Conservation (phyloP, 2,888 invertebrate genomes). For the Metellina segmentata region DNA sequence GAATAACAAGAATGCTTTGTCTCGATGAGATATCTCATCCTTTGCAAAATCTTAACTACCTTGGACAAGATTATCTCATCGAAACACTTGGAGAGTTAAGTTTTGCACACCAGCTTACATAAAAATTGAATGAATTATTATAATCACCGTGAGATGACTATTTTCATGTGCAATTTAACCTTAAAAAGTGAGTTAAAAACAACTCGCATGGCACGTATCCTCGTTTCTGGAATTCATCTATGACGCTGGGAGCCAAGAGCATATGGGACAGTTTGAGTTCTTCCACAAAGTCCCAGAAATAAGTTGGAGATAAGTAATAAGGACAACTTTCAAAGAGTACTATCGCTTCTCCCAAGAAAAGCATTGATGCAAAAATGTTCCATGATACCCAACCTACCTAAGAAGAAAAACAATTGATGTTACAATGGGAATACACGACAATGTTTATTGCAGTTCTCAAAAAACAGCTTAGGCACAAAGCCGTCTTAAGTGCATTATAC, state of each 20-base stretch:
- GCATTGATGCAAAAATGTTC: conserved; percentile 83
- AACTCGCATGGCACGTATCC: conserved; percentile 74
- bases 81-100: too few relatives aligned
- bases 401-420: conserved; percentile 78
- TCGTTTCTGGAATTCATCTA: conserved; percentile 83
- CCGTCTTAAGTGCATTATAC: too few relatives aligned
- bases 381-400: conserved; percentile 85
- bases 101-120: too few relatives aligned
- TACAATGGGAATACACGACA: too few relatives aligned
- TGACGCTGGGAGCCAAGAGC: conserved; percentile 84
- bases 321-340: conserved; percentile 85
- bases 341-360: conserved; percentile 82
- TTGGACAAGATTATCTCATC: too few relatives aligned
- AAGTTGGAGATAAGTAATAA: conserved; percentile 82
- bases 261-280: conserved; percentile 82
- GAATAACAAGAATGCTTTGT: too few relatives aligned
- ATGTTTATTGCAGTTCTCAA: too few relatives aligned
- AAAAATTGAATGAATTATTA: too few relatives aligned
- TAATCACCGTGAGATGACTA: too few relatives aligned
- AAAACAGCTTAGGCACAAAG: too few relatives aligned
- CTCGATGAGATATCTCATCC: too few relatives aligned
- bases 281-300: conserved; percentile 79
- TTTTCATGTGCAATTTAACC: background rate
- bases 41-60: too few relatives aligned
- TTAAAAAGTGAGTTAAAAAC: background rate